A percentile compares a stretch with the other conserved stretches of the same genome.
Conservation (phyloP, 2,113 vertebrate genomes). For the Empidonax alnorum region DNA sequence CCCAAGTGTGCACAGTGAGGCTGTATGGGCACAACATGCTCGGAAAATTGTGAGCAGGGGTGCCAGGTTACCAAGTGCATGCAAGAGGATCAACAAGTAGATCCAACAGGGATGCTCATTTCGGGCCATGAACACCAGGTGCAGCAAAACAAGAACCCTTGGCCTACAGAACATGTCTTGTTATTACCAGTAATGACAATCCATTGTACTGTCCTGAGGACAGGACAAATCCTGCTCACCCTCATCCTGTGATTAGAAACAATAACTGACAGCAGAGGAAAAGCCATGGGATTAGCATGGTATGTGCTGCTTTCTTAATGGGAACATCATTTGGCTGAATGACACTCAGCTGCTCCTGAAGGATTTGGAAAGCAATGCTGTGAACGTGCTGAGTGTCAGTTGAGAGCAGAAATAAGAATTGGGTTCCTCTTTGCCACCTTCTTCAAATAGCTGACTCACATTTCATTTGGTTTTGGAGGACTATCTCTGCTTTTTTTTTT, state of each 20-base stretch:
- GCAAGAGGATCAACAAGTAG: neutral
- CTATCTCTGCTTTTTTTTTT: neutral
- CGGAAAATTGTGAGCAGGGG: neutral
- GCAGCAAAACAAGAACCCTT: neutral
- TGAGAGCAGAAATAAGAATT: neutral
- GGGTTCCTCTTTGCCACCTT: neutral
- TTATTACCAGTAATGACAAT: neutral
- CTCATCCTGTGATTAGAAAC: neutral
- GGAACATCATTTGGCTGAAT: neutral
- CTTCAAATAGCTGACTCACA: neutral
- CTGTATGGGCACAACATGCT: neutral
- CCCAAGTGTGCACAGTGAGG: neutral
- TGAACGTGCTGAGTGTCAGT: neutral
- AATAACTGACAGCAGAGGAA: neutral
- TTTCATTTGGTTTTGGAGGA: neutral
- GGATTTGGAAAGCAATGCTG: neutral
- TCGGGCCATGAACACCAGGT: neutral
- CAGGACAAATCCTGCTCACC: neutral
- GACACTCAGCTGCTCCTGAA: neutral
- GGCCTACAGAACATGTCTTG: neutral
- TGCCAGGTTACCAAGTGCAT: neutral
- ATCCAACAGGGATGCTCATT: neutral
- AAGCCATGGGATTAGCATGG: neutral
- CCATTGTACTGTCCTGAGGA: neutral
- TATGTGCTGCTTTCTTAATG: neutral